Evolutionary conservation across 2,888 invertebrate species (phyloP), one percentile per base, ranked within the genome.

Genomic region (Mechanitis messenoides): DNA sequence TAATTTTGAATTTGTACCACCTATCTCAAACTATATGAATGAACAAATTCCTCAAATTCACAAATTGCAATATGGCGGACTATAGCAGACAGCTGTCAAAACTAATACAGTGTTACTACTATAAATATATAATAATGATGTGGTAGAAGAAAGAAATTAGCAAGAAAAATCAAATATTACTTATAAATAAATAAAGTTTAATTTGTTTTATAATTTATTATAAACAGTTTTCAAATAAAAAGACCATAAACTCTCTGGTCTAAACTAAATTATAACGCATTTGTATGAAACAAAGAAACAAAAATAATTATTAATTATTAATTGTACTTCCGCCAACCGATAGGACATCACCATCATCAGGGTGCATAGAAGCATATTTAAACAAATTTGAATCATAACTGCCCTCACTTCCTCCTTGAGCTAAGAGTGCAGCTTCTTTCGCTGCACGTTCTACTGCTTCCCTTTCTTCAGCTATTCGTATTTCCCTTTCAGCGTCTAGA

Each of bases 311-410:
- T 7, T 31, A 55, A 71, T 72, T 78, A 63, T 78, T 57, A n/a
- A 58, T 76, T 12, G 77, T 69, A 71, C 75, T 81, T 12, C 67
- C 69, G n/a, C 55, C 72, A 42, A 64, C 65, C 35, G 80, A 80
- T 28, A 61, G 28, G 33, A 55, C 50, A 64, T 78, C 79, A 45
- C 77, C 78, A n/a, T 78, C 79, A 45, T 77, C 78, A 11, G 71
- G 74, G 55, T 69, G 71, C 63, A 79, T 63, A 3, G 84, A 70
- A 50, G 71, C 70, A 63, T 89, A 89, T 60, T 80, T 77, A 1
- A 78, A 2, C 42, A 89, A 69, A 74, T 89, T 87, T 3, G 88
- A 83, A 75, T 89, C 89, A 68, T 80, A 85, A 61, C 81, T 87
- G 53, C 81, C 80, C 76, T 88, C 88, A 71, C 89, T 88, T 2